Base-by-base conservation (phyloP, 1,140 invertebrate species). In the Delia radicum region DNA sequence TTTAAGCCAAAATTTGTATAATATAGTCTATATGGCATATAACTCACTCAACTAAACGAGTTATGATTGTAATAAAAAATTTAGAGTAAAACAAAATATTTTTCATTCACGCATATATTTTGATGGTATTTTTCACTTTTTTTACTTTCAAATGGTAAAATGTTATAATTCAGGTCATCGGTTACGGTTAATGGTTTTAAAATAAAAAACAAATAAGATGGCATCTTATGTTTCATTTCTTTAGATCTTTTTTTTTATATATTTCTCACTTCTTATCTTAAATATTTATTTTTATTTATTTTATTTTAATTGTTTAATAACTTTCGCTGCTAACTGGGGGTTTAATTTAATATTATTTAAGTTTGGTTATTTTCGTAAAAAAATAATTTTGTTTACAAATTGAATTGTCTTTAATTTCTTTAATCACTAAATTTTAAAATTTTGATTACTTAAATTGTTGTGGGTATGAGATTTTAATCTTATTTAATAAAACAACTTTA, bases 131-230 rank as follows among this genome's bases (percentile, higher is more conserved):
- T 42, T 42, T 10, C n/a, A 42, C 7, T 33, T 33, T 42, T 15
- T 15, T 42, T 42, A 42, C 37, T 42, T 42, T 42, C n/a, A 42
- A 42, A 42, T 65, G 29, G n/a, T 65, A 65, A 65, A 65, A 65
- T 65, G 28, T 65, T 27, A 28, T 65, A 65, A 65, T 65, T 65
- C 29, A 28, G 62, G 62, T 65, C 62, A 65, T 5, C 62, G n/a
- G 62, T 65, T 65, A 65, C 62, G 62, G 26, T 65, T 65, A 65
- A 65, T 65, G 62, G 27, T 27, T 29, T 65, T 65, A 65, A 28
- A 12, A 63, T n/a, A n/a, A n/a, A n/a, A n/a, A n/a, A n/a, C n/a
- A 42, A 42, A 42, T 42, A 42, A 29, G 62, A 65, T 65, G 62
- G 62, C 62, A 65, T 65, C 62, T 65, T 28, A 10, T 15, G 6